phyloP scores from a whole-genome alignment of 2,797 vertebrate genomes.

The Smutsia gigantea region DNA sequence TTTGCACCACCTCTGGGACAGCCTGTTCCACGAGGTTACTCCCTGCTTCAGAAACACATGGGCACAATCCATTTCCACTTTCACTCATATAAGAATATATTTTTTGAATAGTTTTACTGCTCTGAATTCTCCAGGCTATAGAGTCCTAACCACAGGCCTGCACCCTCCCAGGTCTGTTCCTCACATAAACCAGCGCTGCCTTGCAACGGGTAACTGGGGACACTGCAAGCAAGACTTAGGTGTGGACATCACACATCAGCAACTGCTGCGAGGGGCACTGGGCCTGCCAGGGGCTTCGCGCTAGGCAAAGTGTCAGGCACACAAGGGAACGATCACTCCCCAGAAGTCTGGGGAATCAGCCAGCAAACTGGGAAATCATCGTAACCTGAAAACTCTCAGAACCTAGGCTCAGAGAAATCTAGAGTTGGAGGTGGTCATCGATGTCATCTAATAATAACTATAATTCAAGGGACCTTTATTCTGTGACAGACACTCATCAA shows the following conservation, averaged over 20 bases:
- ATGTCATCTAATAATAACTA: not conserved
- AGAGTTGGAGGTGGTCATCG: not conserved
- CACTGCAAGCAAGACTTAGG: not conserved
- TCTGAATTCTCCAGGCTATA: not conserved
- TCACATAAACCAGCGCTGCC: not conserved
- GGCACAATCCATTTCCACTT: not conserved
- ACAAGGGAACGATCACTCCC: not conserved
- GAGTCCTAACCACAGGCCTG: not conserved
- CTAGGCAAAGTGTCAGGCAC: not conserved
- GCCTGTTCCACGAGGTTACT: not conserved
- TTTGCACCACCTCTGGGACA: not conserved
- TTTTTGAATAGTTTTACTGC: not conserved
- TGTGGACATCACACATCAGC: no score
- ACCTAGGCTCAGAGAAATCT: not conserved
- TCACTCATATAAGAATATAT: not conserved
- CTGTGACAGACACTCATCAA: not conserved
- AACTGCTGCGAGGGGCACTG: not conserved
- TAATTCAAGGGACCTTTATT: not conserved
- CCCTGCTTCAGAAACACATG: not conserved
- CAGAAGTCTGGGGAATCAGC: not conserved
- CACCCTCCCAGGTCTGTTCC: not conserved
- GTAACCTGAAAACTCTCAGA: not conserved
- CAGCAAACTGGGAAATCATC: not conserved
- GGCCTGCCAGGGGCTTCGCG: not conserved
- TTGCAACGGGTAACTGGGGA: not conserved